Evolutionary conservation across 2,113 vertebrate species (phyloP), one percentile per base, ranked within the genome.

Genomic region (Haliaeetus leucogaster): DNA sequence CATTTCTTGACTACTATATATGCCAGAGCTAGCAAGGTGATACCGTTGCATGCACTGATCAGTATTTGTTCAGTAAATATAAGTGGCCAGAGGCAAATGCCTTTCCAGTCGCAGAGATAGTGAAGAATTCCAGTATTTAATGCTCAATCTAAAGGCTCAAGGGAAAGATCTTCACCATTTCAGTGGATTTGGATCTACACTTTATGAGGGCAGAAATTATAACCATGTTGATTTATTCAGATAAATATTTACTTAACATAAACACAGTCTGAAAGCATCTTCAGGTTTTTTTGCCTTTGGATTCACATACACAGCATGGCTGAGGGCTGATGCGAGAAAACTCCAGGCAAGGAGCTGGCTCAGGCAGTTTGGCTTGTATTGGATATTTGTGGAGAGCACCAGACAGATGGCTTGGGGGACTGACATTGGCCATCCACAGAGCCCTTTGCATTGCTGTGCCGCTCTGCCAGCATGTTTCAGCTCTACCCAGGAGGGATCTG

Each of bases 381-480:
- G 36, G 36, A 43, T 9, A 7, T 63, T 74, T 74, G 56, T 40
- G 50, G 40, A 58, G 42, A 80, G 23, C 40, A 83, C 34, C 43
- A 80, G n/a, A 58, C 1, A 4, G 43, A 66, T 50, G 26, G n/a
- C 12, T 16, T 63, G 29, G 16, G 48, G 32, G 25, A 27, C 53
- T 43, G 59, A 62, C 42, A 59, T 7, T 1, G 1, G 10, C 38
- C 77, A 55, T 63, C 43, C 26, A 40, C 27, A 48, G 34, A 80
- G 34, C 72, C 16, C 6, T 81, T 38, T 1, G 2, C 17, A 29
- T 62, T 3, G 1, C 47, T 1, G 2, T 0, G 1, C 42, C 2
- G 2, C 34, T 91, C 30, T 86, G 47, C 42, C 68, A 81, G 34
- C 15, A 10, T 27, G 42, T 67, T 90, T 88, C 86, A 88, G 17